Conservation (phyloP, 1,140 invertebrate species). For the Ostrea edulis region DNA sequence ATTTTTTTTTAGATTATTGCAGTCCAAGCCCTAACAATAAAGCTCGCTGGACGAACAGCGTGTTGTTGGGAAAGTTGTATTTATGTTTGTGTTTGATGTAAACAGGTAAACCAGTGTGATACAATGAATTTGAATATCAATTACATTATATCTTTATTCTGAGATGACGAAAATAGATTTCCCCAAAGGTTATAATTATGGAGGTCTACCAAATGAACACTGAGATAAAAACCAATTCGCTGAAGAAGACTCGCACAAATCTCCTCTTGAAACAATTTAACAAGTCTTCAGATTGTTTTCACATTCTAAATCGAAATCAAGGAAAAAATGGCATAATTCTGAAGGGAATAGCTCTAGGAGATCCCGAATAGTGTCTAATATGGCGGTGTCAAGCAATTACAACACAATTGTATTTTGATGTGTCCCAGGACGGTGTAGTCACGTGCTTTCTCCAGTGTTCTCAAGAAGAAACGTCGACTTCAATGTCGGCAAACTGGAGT, state of each 20-base stretch:
- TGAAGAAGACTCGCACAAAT: neutral
- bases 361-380: neutral
- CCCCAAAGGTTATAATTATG: too few relatives aligned
- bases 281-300: neutral
- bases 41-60: too few relatives aligned
- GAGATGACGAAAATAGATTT: too few relatives aligned
- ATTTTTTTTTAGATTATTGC: too few relatives aligned
- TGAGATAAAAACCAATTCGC: neutral
- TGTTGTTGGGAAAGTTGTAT: too few relatives aligned
- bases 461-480: conserved; percentile 23
- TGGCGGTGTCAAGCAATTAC: conserved; percentile 33
- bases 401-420: conserved; percentile 32
- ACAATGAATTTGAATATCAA: too few relatives aligned
- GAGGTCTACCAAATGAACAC: too few relatives aligned
- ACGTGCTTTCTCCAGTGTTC: conserved; percentile 5
- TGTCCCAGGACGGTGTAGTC: conserved; percentile 18
- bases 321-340: conserved; percentile 7
- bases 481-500: conserved; percentile 18
- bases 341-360: neutral
- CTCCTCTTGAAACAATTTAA: conserved; percentile 21
- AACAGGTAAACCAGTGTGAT: too few relatives aligned
- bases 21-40: too few relatives aligned
- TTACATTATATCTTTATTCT: too few relatives aligned
- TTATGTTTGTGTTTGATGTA: too few relatives aligned
- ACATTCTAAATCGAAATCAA: conserved; percentile 19